Base-by-base conservation (phyloP, 2,888 invertebrate genomes). In the Scaptomyza parva region DNA sequence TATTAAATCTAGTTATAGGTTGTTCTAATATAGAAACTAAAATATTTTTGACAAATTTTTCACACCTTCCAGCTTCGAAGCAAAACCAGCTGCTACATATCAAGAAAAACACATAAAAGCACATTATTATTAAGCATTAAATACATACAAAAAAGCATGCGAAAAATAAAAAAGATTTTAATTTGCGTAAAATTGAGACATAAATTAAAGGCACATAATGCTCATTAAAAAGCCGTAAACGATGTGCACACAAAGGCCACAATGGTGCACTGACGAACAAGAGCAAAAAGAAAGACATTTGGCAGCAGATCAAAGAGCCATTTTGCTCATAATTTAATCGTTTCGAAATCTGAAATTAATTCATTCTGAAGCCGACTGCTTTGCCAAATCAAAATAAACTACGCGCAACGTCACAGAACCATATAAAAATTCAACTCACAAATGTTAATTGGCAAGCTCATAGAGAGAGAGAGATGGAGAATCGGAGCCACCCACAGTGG, bases 201-300 rank as follows among this genome's bases (percentile, higher is more conserved):
- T 83, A 86, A 87, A 88, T 87, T 88, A 88, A 87, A 88, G 58
- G 59, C 76, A 71, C 83, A 88, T 86, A 88, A 87, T 86, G 70
- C 77, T 78, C 82, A 88, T 87, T 86, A 88, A 78, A 76, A 70
- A 55, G 74, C 78, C 82, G 79, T 88, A 81, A 88, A 88, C 65
- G 80, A 53, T 26, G 60, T 64, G 41, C 61, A 52, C 45, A 70
- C 60, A 66, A 71, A 12, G 41, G 39, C 11, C 59, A 17, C 43
- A 44, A 39, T 37, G 18, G 12, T 45, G 41, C 33, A 33, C 33
- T 55, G 70, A 64, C 45, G 47, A 64, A 62, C 28, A 54, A 55
- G 45, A 53, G 40, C 41, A 66, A 44, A 50, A 39, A 7, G 52
- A 24, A 35, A 37, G 39, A 55, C 48, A 50, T 66, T 74, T 86